phyloP scores from a whole-genome alignment of 2,113 vertebrate species.

The Aleadryas rufinucha region DNA sequence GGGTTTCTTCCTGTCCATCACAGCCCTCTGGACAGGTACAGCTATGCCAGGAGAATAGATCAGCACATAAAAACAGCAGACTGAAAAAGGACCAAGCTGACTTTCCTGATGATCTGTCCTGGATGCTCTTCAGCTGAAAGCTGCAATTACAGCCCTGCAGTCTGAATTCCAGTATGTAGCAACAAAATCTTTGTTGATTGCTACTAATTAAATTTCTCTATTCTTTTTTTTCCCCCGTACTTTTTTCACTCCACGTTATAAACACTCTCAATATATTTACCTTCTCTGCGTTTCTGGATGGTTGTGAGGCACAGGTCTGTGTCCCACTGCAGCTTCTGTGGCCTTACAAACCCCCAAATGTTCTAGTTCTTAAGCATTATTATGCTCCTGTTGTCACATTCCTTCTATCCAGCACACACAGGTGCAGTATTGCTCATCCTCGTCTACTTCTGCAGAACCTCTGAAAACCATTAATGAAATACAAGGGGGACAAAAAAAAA shows the following conservation, averaged over 20 bases:
- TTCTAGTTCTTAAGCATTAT: not conserved
- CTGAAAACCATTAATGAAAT: not conserved
- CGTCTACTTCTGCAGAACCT: not conserved
- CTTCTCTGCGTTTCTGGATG: not conserved
- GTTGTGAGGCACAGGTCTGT: not conserved
- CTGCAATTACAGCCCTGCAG: not conserved
- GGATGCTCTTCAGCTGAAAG: not conserved
- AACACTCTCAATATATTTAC: not conserved
- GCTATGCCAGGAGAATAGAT: not conserved
- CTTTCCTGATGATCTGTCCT: not conserved
- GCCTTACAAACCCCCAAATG: not conserved
- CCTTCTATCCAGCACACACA: not conserved
- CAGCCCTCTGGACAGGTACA: not conserved
- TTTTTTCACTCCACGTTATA: not conserved
- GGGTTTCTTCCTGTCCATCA: not conserved
- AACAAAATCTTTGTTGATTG: not conserved
- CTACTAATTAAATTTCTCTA: not conserved
- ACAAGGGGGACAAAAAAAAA: not conserved
- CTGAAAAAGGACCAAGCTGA: not conserved
- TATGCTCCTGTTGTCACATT: not conserved
- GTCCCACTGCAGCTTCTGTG: not conserved
- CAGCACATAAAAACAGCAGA: not conserved
- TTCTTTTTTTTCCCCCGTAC: rapidly evolving
- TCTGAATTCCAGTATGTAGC: not conserved
- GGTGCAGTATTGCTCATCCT: not conserved